Evolutionary conservation across 2,888 invertebrate species (phyloP).

Genomic region (Noctuana brunneofusca): DNA sequence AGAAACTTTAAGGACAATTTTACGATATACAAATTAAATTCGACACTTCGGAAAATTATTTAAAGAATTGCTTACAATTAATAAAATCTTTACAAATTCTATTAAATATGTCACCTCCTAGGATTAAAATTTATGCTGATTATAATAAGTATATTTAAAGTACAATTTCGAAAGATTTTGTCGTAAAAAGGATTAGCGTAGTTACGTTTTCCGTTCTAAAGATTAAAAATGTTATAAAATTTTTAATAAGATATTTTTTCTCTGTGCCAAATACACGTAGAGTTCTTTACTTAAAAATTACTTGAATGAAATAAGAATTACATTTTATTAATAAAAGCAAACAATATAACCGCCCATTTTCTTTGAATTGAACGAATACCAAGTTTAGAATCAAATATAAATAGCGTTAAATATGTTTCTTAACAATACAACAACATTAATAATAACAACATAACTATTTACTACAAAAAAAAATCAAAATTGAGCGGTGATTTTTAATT

Average conservation of each 20-base stretch:
- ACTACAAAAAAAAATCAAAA: neutral
- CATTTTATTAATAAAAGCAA: too few relatives aligned
- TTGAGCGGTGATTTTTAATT: conserved; percentile 5
- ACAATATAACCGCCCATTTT: too few relatives aligned
- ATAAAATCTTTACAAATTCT: conserved; percentile 31
- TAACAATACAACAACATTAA: neutral
- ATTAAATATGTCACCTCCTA: conserved; percentile 63
- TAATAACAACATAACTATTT: neutral
- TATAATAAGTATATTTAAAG: conserved; percentile 19
- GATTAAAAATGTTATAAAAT: neutral
- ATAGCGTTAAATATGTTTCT: neutral
- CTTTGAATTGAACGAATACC: neutral
- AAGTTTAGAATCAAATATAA: too few relatives aligned
- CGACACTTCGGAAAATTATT: neutral
- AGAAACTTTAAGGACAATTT: neutral
- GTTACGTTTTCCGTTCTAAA: neutral
- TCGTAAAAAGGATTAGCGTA: neutral
- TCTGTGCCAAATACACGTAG: neutral
- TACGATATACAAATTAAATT: neutral
- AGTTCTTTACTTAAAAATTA: too few relatives aligned
- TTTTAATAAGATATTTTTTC: neutral
- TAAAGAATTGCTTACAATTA: neutral
- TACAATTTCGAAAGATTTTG: conserved; percentile 4
- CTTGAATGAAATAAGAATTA: too few relatives aligned
- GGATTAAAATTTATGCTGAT: conserved; percentile 40